These are phyloP conservation scores for Lates japonicus DNA, from an alignment of 2,797 vertebrate genomes.

Conservation along the genomic window DNA sequence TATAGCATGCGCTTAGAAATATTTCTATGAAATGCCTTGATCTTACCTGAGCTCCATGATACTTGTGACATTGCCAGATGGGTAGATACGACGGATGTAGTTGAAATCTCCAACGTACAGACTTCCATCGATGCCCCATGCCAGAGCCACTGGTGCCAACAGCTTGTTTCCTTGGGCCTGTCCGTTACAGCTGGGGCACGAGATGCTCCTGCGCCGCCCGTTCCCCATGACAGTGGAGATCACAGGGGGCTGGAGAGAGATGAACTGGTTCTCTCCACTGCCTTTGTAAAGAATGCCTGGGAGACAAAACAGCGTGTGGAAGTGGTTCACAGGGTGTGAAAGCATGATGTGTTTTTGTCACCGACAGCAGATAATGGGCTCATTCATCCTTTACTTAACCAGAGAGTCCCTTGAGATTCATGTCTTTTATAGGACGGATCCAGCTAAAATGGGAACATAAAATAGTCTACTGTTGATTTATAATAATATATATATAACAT, in stretches of 20 bases:
- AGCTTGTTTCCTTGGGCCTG: conserved; percentile 98
- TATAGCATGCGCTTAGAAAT: not conserved
- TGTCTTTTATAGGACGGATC: not conserved
- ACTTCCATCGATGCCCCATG: conserved; percentile 96
- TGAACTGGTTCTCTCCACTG: conserved; percentile 97
- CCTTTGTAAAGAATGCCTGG: conserved; percentile 98
- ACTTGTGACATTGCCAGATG: conserved; percentile 96
- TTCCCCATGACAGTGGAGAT: conserved; percentile 99
- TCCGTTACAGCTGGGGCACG: conserved; percentile 98
- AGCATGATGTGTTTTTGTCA: conserved; percentile 20
- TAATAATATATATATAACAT: not conserved
- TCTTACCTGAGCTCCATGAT: conserved; percentile 96
- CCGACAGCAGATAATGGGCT: not conserved
- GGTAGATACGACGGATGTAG: conserved; percentile 96
- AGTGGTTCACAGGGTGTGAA: no score
- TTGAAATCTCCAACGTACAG: conserved; percentile 99
- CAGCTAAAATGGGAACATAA: not conserved
- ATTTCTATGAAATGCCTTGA: not conserved
- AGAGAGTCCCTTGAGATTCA: not conserved
- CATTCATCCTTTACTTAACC: conserved; percentile 16
- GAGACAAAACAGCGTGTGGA: conserved; percentile 39
- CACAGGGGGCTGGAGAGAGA: conserved; percentile 96
- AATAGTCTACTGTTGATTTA: not conserved
- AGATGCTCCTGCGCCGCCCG: conserved; percentile 96
- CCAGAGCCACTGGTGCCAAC: conserved; percentile 94